Evolutionary conservation across 2,888 invertebrate genomes (phyloP).

Genomic region (Agrochola circellaris): DNA sequence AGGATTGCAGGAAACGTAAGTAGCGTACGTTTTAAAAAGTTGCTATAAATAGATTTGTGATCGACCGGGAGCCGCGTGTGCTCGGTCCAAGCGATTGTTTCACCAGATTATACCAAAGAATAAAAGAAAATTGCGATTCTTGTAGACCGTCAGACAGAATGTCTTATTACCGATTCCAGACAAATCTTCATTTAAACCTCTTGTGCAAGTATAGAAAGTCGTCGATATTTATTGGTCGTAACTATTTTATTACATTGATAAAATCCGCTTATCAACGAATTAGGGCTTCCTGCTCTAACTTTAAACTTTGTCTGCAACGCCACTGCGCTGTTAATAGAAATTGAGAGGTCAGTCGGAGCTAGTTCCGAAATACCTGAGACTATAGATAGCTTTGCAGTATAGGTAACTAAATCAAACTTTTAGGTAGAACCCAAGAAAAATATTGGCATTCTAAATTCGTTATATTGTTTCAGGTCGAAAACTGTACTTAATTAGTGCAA

Average conservation of each 20-base stretch:
- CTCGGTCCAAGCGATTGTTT: slow-evolving; percentile 7
- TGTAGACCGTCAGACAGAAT: background rate
- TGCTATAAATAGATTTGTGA: slow-evolving; percentile 34
- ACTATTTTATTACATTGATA: slow-evolving; percentile 11
- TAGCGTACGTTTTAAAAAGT: slow-evolving; percentile 21
- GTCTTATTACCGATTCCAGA: background rate
- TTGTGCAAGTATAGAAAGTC: slow-evolving; percentile 8
- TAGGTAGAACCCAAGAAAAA: background rate
- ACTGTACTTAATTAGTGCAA: background rate
- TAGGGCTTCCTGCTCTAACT: background rate
- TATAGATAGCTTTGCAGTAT: background rate
- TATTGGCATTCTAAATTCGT: background rate
- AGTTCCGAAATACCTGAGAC: background rate
- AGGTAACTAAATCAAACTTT: background rate
- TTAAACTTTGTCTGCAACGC: background rate
- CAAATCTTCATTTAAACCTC: slow-evolving; percentile 11
- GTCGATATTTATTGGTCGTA: slow-evolving; percentile 3
- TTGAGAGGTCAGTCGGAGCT: background rate
- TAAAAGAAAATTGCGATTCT: background rate
- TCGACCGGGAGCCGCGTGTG: slow-evolving; percentile 14
- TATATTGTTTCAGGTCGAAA: background rate
- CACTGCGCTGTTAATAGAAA: background rate
- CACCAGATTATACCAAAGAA: background rate
- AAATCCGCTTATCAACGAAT: slow-evolving; percentile 17
- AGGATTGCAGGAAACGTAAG: slow-evolving; percentile 22